Conservation (phyloP, 2,113 vertebrate species). For the Pterocles orientalis region DNA sequence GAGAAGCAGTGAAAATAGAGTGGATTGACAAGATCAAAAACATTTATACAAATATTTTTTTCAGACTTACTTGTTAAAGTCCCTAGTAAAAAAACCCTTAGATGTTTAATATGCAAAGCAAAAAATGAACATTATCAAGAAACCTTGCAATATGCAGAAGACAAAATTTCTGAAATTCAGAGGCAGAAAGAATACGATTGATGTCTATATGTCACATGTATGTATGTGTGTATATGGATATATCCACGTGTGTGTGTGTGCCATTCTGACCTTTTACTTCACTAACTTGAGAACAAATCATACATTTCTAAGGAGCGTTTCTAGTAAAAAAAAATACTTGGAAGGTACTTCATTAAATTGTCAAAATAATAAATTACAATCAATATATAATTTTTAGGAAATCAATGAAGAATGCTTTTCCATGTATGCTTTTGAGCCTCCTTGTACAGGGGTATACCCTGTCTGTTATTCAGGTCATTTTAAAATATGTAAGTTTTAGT, state of each 20-base stretch:
- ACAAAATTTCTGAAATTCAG: neutral
- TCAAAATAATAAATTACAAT: neutral
- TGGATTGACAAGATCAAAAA: neutral
- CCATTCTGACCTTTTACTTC: neutral
- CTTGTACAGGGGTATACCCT: neutral
- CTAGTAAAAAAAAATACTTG: neutral
- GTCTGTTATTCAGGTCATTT: neutral
- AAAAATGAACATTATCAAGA: neutral
- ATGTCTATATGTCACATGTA: neutral
- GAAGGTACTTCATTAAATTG: neutral
- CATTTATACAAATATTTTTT: neutral
- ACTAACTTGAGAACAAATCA: neutral
- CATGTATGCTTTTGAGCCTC: neutral
- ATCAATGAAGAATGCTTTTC: neutral
- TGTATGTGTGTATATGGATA: neutral
- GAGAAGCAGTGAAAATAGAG: neutral
- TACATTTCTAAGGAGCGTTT: neutral
- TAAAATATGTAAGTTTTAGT: neutral
- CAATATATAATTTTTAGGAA: neutral
- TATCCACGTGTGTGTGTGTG: too few relatives aligned
- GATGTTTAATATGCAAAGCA: neutral
- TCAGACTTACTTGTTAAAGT: neutral
- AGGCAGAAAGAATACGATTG: neutral
- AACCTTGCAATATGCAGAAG: neutral
- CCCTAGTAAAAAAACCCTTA: neutral